These are phyloP conservation scores for Diaperis boleti DNA, from an alignment of 2,888 invertebrate genomes.

Conservation along the genomic window DNA sequence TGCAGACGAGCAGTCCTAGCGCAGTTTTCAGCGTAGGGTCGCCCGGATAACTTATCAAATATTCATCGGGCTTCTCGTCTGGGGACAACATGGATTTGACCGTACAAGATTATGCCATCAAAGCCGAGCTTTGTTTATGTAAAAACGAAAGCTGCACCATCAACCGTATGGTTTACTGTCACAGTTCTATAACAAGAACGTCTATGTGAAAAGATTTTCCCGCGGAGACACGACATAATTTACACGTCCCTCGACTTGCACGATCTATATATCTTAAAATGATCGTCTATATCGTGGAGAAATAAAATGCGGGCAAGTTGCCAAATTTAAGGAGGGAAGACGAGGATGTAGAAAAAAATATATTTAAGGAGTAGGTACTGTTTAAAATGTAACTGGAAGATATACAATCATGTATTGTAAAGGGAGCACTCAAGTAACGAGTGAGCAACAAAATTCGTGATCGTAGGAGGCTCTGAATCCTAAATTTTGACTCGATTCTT, in stretches of 20 bases:
- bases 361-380: too few relatives aligned
- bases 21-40: slow-evolving; percentile 43
- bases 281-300: slow-evolving; percentile 11
- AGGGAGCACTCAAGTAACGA: too few relatives aligned
- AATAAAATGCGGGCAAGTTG: slow-evolving; percentile 9
- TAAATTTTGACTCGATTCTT: too few relatives aligned
- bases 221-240: slow-evolving; percentile 14
- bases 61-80: slow-evolving; percentile 50
- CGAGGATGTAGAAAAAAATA: too few relatives aligned
- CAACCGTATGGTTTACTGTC: slow-evolving; percentile 31
- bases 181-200: slow-evolving; percentile 5
- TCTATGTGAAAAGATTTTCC: slow-evolving; percentile 9
- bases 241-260: slow-evolving; percentile 12
- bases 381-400: too few relatives aligned
- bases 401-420: too few relatives aligned
- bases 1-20: slow-evolving; percentile 17
- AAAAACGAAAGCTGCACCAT: slow-evolving; percentile 41
- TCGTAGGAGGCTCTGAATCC: too few relatives aligned
- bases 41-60: slow-evolving; percentile 53
- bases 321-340: background rate
- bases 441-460: too few relatives aligned
- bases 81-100: slow-evolving; percentile 48
- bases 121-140: slow-evolving; percentile 47
- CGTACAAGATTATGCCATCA: slow-evolving; percentile 54
- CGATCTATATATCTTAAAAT: slow-evolving; percentile 23